phyloP scores from a whole-genome alignment of 2,888 invertebrate genomes.

The Operophtera brumata region DNA sequence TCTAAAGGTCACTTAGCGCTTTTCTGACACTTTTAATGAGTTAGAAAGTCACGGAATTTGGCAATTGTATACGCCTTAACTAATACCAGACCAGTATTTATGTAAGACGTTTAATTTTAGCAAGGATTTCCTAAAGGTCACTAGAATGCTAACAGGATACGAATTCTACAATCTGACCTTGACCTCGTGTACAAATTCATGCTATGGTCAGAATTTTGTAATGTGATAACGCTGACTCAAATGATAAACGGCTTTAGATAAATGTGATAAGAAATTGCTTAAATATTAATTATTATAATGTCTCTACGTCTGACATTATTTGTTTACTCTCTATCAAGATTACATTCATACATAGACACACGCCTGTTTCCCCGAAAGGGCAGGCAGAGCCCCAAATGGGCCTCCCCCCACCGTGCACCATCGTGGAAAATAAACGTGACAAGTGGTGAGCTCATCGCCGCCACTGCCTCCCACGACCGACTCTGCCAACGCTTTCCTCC shows the following conservation, averaged over 20 bases:
- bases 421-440: no score
- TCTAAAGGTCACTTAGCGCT: constrained; percentile 14
- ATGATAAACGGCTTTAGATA: not conserved
- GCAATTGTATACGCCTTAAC: no score
- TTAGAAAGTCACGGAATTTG: no score
- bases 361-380: no score
- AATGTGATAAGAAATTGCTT: not conserved
- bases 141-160: constrained; percentile 16
- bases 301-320: not conserved
- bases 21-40: no score
- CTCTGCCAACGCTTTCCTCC: no score
- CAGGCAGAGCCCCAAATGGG: no score
- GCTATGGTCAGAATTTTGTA: constrained; percentile 15
- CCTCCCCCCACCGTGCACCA: no score
- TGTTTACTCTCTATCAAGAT: no score
- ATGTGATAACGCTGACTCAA: constrained; percentile 4
- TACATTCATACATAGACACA: no score
- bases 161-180: constrained; percentile 14
- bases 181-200: constrained; percentile 13
- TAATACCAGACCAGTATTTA: not conserved
- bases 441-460: no score
- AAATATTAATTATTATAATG: not conserved
- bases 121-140: constrained; percentile 15
- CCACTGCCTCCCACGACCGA: no score
- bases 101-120: not conserved